Evolutionary conservation across 2,797 vertebrate species (phyloP).

Genomic region (Manis pentadactyla): DNA sequence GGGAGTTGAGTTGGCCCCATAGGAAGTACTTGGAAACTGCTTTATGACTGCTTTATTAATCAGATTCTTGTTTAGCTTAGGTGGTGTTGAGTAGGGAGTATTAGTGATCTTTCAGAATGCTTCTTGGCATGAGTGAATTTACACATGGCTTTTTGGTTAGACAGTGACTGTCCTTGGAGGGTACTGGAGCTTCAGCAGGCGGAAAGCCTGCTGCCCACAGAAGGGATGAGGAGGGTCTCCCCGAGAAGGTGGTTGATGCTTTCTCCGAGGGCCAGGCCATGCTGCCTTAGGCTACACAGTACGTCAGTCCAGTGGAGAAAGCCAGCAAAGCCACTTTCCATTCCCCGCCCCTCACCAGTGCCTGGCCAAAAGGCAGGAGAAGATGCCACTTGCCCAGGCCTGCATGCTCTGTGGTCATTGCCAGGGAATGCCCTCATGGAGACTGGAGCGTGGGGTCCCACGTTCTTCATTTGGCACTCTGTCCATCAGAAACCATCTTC

Average conservation of each 20-base stretch:
- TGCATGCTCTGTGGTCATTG: not conserved
- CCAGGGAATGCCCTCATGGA: accelerated
- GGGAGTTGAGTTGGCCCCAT: not conserved
- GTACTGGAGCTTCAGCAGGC: not conserved
- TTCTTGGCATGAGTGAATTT: not conserved
- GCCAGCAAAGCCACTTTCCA: not conserved
- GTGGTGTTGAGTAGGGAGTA: not conserved
- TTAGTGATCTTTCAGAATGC: not conserved
- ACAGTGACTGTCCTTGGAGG: not conserved
- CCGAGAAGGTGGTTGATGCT: accelerated
- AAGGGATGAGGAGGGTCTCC: not conserved
- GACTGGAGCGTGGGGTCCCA: not conserved
- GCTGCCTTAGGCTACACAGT: accelerated
- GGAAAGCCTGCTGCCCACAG: not conserved
- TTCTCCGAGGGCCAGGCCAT: not conserved
- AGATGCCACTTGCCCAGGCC: not conserved
- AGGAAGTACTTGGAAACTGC: not conserved
- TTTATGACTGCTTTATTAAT: not conserved
- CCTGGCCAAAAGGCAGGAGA: not conserved
- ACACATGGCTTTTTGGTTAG: not conserved
- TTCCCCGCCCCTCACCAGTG: accelerated
- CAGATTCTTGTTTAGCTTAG: not conserved
- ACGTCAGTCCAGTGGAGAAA: not conserved
- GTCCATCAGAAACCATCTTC: not conserved
- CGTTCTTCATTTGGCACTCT: not conserved